A percentile compares a stretch with the other conserved stretches of the same genome.
phyloP scores from a whole-genome alignment of 2,888 invertebrate species.

The Nasonia oneida region DNA sequence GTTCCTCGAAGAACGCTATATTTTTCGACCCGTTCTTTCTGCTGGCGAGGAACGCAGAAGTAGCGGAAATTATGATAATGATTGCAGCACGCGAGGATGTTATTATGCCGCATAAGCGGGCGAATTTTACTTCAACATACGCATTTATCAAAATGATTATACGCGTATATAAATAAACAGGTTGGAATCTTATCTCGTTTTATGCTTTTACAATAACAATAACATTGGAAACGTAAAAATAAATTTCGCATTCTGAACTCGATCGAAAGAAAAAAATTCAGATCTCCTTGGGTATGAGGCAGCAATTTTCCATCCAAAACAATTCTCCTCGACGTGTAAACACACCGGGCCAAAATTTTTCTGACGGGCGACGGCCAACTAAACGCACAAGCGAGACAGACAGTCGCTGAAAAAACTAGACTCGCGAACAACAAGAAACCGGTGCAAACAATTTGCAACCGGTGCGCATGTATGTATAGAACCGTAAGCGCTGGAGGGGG shows the following conservation, averaged over 20 bases:
- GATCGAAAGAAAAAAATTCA: neutral
- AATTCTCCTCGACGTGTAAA: too few relatives aligned
- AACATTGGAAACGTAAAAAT: neutral
- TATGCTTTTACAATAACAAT: neutral
- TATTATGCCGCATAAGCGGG: neutral
- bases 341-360: neutral
- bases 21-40: neutral
- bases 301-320: too few relatives aligned
- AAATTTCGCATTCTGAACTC: neutral
- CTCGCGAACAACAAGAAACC: neutral
- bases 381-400: too few relatives aligned
- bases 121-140: neutral
- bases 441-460: neutral
- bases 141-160: conserved; percentile 17
- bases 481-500: conserved; percentile 1
- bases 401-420: too few relatives aligned
- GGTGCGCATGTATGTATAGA: too few relatives aligned
- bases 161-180: neutral
- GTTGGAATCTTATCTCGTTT: neutral
- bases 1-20: neutral
- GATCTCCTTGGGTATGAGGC: neutral
- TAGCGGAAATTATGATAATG: neutral
- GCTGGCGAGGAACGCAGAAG: neutral
- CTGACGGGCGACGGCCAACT: too few relatives aligned
- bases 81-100: neutral